Base-by-base conservation (phyloP, 2,113 vertebrate species). In the Lampris megalopsis region DNA sequence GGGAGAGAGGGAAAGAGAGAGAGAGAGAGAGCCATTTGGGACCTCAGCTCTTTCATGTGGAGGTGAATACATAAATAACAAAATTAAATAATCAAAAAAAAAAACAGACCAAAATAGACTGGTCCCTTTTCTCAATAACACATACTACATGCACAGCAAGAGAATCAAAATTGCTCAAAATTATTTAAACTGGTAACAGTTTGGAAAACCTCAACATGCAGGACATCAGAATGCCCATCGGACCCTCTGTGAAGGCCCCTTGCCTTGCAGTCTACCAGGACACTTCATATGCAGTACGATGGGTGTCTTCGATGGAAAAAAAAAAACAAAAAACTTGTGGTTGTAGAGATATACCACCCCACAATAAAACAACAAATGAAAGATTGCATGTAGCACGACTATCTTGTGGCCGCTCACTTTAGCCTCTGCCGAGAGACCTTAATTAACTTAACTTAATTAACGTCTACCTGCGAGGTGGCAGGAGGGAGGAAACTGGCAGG, bases 31-130 rank as follows among this genome's bases (percentile, higher is more conserved):
- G 42, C 79, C 83, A 38, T 78, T 48, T 81, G 87, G 88, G 91
- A 91, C 75, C 36, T 71, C 53, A 63, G 80, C 58, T 80, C 85
- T 93, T 93, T 94, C 78, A 91, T 90, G 88, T 90, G 77, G 79
- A 89, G 89, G 86, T 90, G 90, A 88, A 90, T 88, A 88, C 83
- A 90, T 90, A 91, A 88, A 92, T 86, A 91, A 88, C 83, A 66
- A 68, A 83, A 93, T 89, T 66, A 88, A 88, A 89, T 91, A 65
- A 83, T 91, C 69, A 86, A 88, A 92, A 88, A 84, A 68, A 86
- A 88, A 92, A 88, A 84, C 73, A 88, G 73, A 73, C 80, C 59
- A 85, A 91, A 92, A 92, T 92, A 89, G 84, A 71, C 53, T 37
- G 6, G 56, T 71, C 37, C 52, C 37, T 56, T 75, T 54, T 78